Evolutionary conservation across 2,888 invertebrate species (phyloP), one percentile per base, ranked within the genome.

Genomic region (Agrotis exclamationis): DNA sequence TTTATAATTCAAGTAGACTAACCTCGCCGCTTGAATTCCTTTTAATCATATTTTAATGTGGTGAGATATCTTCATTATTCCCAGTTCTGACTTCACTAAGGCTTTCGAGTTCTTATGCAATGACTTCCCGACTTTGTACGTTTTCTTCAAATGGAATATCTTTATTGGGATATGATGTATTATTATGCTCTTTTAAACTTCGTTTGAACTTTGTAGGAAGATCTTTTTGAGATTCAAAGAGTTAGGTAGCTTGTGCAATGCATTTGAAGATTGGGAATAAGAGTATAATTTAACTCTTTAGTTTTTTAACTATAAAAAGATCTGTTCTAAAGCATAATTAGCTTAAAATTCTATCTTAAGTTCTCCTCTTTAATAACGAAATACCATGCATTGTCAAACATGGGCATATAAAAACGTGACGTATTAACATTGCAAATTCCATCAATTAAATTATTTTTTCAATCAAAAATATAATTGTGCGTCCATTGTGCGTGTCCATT

Each of bases 31-130:
- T 65, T 56, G 60, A 70, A 75, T 81, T 75, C 59, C 60, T 69
- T 82, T 84, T 62, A 79, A 79, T 82, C 71, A 74, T 82, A 76
- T 74, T 83, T 83, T 79, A 85, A 85, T 66, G 73, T 75, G 59
- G 57, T 74, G 60, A 82, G 79, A 76, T 65, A 74, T 75, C 72
- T 67, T 57, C 67, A 63, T 79, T 76, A 75, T 85, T 75, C 67
- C 62, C 68, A 51, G 73, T 70, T 70, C 69, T 65, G 75, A 79
- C 63, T 71, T 70, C 57, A 56, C 33, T 20, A 68, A 20, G 58
- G 59, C 62, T 76, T 67, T 74, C 20, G 65, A 76, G 62, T 72
- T 73, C 79, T 79, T 79, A 70, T 69, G 22, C 51, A 73, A 64
- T 53, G 68, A 51, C 66, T 84, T 80, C 48, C 71, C 63, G 70